phyloP scores from a whole-genome alignment of 2,113 vertebrate species.

The Ahaetulla prasina region DNA sequence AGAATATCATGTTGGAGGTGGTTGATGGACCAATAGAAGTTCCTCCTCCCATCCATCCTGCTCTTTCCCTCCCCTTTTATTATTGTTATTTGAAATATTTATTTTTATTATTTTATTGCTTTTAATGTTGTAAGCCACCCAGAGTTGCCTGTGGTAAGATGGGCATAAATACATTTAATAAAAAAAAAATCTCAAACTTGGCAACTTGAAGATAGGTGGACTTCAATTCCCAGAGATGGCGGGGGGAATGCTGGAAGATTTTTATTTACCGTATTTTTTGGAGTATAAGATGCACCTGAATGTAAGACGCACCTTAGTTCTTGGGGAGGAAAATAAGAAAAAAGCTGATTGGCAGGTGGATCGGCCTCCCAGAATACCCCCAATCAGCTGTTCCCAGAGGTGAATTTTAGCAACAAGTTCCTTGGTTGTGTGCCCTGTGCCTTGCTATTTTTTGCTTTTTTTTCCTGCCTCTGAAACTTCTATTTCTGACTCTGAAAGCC shows the following conservation, averaged over 20 bases:
- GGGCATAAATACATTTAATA: not conserved
- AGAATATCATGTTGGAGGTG: not conserved
- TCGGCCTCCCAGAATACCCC: too few relatives aligned
- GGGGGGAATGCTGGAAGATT: not conserved
- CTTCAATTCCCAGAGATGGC: not conserved
- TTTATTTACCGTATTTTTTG: too few relatives aligned
- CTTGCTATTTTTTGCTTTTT: too few relatives aligned
- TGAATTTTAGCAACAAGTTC: too few relatives aligned
- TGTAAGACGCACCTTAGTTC: too few relatives aligned
- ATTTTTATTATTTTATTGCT: not conserved
- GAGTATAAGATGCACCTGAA: too few relatives aligned
- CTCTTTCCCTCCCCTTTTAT: not conserved
- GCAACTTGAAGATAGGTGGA: not conserved
- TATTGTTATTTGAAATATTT: not conserved
- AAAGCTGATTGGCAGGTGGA: too few relatives aligned
- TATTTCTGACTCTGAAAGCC: too few relatives aligned
- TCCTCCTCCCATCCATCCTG: not conserved
- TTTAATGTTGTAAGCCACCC: not conserved
- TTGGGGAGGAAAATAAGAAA: too few relatives aligned
- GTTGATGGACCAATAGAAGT: not conserved
- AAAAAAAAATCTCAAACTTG: not conserved
- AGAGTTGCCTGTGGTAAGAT: not conserved
- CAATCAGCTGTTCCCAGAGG: too few relatives aligned
- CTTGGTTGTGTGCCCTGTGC: too few relatives aligned
- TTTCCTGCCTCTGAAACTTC: too few relatives aligned